phyloP scores from a whole-genome alignment of 2,797 vertebrate genomes.

The Selene dorsalis region DNA sequence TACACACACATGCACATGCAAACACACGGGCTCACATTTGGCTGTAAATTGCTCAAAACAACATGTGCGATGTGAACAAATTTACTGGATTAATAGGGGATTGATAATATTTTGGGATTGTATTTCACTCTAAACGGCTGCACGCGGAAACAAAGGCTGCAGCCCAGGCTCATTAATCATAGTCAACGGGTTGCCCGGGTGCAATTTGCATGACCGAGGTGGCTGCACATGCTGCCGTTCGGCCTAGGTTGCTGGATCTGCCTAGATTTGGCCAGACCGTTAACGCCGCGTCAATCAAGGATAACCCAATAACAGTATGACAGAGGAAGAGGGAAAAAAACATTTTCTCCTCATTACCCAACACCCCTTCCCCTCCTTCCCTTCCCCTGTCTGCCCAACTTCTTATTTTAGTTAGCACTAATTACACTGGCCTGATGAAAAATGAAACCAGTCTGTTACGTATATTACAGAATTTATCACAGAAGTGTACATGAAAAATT shows the following conservation, averaged over 20 bases:
- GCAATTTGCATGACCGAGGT: conserved; percentile 99
- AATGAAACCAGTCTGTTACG: conserved; percentile 45
- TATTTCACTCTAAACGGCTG: conserved; percentile 98
- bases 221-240: conserved; percentile 93
- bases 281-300: conserved; percentile 85
- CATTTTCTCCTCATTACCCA: conserved; percentile 72
- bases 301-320: conserved; percentile 81
- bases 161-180: conserved; percentile 99
- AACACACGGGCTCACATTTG: conserved; percentile 77
- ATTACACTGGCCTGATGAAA: conserved; percentile 70
- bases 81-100: conserved; percentile 98
- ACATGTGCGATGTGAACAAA: conserved; percentile 94
- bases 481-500: background rate
- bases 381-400: conserved; percentile 57
- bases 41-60: conserved; percentile 96
- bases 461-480: conserved; percentile 20
- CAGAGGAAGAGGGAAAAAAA: conserved; percentile 70
- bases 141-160: conserved; percentile 98
- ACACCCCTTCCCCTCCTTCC: conserved; percentile 28
- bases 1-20: conserved; percentile 15
- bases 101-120: conserved; percentile 99
- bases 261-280: conserved; percentile 85
- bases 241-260: conserved; percentile 90
- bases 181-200: conserved; percentile 97
- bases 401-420: conserved; percentile 74